These are phyloP conservation scores for Tyrannus savana DNA, from an alignment of 2,113 vertebrate species.

Conservation along the genomic window DNA sequence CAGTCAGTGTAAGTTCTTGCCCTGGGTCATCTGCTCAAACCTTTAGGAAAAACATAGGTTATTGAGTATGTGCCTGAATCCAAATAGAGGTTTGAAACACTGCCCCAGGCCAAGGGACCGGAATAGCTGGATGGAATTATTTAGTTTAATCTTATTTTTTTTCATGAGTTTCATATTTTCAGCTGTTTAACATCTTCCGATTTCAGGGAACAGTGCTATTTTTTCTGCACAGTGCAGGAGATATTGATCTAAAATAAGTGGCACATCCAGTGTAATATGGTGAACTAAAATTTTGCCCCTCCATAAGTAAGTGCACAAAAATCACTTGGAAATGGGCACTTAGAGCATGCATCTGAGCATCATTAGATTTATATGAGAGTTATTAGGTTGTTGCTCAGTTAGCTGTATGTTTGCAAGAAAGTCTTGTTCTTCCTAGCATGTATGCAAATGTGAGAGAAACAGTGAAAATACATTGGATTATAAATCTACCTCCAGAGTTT, in stretches of 20 bases:
- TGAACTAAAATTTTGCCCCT: background rate
- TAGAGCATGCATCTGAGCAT: background rate
- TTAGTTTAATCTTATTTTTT: background rate
- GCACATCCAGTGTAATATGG: background rate
- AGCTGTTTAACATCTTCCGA: background rate
- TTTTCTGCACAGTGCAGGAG: background rate
- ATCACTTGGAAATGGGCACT: background rate
- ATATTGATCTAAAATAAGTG: background rate
- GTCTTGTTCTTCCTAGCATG: background rate
- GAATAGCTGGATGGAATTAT: background rate
- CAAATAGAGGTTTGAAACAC: background rate
- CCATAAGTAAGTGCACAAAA: background rate
- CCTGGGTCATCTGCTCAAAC: background rate
- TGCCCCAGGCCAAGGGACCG: background rate
- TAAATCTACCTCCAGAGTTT: background rate
- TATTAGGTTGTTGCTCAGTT: background rate
- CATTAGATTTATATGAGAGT: background rate
- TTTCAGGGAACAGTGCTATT: background rate
- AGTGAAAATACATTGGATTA: background rate
- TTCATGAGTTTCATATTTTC: background rate
- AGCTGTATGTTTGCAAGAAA: background rate
- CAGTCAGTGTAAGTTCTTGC: background rate
- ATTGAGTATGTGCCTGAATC: background rate
- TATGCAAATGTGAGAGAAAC: rapidly evolving
- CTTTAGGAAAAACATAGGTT: background rate